Evolutionary conservation across 1,140 invertebrate genomes (phyloP), one percentile per base, ranked within the genome.

Genomic region (Onthophagus taurus): DNA sequence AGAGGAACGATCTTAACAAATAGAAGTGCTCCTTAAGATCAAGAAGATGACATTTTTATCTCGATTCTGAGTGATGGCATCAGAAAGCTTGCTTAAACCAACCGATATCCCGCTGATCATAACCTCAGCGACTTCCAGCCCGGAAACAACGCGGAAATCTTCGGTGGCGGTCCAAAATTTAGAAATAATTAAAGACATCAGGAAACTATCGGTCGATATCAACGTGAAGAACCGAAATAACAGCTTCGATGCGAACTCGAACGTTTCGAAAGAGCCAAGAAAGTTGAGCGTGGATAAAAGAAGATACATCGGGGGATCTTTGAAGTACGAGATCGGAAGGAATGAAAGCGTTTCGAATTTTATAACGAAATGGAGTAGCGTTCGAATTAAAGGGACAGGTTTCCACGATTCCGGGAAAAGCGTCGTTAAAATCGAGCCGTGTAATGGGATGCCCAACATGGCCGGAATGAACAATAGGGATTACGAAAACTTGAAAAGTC

Each of bases 381-480:
- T 76, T 44, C 60, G 72, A 45, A 72, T 76, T 31, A 68, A 69
- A 54, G 74, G 73, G 55, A 72, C 72, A 46, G 70, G 61, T 2
- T 60, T 55, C 41, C 59, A 63, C 9, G 63, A 65, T 12, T 74
- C 71, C 33, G 64, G 72, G 50, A 71, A 70, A 53, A 74, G 71
- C 55, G 63, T 75, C 52, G 72, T 76, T 41, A 69, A 72, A 48
- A 66, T 76, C 44, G 72, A 75, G 66, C 70, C 72, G 36, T 76
- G 72, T 67, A 76, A 76, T 60, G 74, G 74, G 47, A 64, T 74
- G 12, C 57, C 58, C 3, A 47, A 45, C 11, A 51, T 53, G 6
- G 47, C 48, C 16, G 62, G 63, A 42, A 61, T 61, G 61, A 69
- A 67, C 63, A 69, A 66, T 53, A 71, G 72, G 60, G 71, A 73